Base-by-base conservation (phyloP, 2,797 vertebrate species). In the Poliocrania exsul region DNA sequence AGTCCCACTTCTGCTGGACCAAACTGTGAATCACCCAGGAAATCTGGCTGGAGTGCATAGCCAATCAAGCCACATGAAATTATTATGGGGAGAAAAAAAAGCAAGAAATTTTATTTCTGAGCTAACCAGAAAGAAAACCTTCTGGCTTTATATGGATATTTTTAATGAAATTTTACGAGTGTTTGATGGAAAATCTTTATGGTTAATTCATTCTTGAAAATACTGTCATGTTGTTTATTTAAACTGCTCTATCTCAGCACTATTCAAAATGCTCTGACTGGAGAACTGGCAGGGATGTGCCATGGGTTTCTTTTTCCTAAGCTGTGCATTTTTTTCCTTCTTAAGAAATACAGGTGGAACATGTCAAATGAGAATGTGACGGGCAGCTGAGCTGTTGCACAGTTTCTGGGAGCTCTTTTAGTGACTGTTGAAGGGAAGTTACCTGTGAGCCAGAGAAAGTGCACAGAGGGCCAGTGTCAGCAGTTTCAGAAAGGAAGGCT, bases 81-180 rank as follows among this genome's bases (percentile, higher is more conserved):
- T 75, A 64, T 73, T 89, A 77, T 50, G n/a, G 33, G 67, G 24
- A 57, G 6, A 77, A 71, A 84, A 71, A 84, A 90, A 74, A 44
- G 4, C 72, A 95, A 93, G 64, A 75, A 92, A 92, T 28, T 50
- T 70, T 64, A 74, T 93, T 80, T 96, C 94, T 96, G 89, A 96
- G 80, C 82, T 92, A 95, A 93, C 86, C 71, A 73, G 79, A 93
- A 96, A 92, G 72, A 94, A 96, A 96, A 89, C 29, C 77, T 79
- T 28, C 72, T 81, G 65, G 35, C 53, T 92, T 96, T 92, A 88
- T 92, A 91, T 86, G 24, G 77, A 92, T 71, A 51, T 60, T 93
- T 91, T 95, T 14, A 90, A 96, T 91, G 70, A 96, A 86, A 88
- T 96, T 95, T 96, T 95, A 86, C 86, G 82, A 81, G 51, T 58